Evolutionary conservation across 2,888 invertebrate species (phyloP), one percentile per base, ranked within the genome.

Genomic region (Trachelus troglodyta): DNA sequence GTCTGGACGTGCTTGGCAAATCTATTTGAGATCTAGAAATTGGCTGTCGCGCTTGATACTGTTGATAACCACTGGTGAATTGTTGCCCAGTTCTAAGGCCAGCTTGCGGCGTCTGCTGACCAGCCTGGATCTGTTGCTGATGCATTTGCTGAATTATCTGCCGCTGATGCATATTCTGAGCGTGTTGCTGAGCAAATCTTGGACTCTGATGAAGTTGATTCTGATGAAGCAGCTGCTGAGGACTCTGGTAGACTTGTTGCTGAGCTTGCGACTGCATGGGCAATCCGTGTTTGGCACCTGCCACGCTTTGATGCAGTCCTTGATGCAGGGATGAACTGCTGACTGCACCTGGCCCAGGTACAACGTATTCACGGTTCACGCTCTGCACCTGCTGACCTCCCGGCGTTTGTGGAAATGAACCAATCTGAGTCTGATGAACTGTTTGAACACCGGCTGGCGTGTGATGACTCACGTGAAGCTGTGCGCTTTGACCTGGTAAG

Each of bases 101-200:
- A 31, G 79, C 30, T 92, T 91, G 92, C 23, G 56, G 56, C 92
- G 92, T 84, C 92, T 92, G 85, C 92, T 92, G 11, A 83, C 92
- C 92, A 75, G 87, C 75, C 40, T 33, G 56, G 23, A 37, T 33
- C 90, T 82, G 81, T 79, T 80, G 80, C 92, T 93, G 91, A 80
- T 93, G 93, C 86, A 93, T 89, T 76, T 92, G 91, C 69, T 90
- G 91, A 37, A 90, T 87, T 80, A 90, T 81, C 37, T 90, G 90
- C n/a, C 90, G 84, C 78, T 90, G 90, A 40, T 90, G 90, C 87
- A 90, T 88, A 75, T 90, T 90, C 74, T 90, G 90, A 1, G 89
- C 89, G 79, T 91, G 90, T 33, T 90, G 90, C 69, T 91, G 91
- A 9, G 90, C 85, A 78, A 90, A 90, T 76, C 90, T 81, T 1